Base-by-base conservation (phyloP, 2,113 vertebrate species). In the Channa maculata region DNA sequence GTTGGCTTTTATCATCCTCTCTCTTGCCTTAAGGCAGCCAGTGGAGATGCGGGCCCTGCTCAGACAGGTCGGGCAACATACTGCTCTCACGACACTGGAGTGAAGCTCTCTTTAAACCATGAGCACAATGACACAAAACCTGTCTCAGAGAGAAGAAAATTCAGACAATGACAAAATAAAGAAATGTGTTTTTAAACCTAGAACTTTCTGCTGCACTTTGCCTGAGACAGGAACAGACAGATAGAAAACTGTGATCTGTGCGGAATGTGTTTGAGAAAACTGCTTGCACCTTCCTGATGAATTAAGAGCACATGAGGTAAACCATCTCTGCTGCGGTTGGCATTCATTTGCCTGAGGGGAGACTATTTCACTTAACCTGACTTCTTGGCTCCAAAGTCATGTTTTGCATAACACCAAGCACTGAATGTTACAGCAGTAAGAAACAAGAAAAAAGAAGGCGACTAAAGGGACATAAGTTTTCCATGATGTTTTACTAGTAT, bases 61-160 rank as follows among this genome's bases (percentile, higher is more conserved):
- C 91, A 85, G 89, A 92, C 91, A 89, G 91, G 89, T 92, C 49
- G 49, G 63, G 62, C 86, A 58, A 80, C 87, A 84, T 92, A 67
- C 62, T 79, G 79, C 82, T 82, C 85, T 85, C 86, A 86, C 77
- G 78, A 72, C 67, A 85, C 49, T 5, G 8, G 34, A 54, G 60
- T 38, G 44, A 53, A 83, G 38, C 10, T 5, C 75, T 45, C 60
- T 70, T 72, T 46, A 68, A 78, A 77, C 53, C 48, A 48, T 11
- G 43, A 55, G 52, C 54, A 77, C 44, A 76, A 76, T 43, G 48
- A 80, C 65, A 65, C 50, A 57, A 4, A 76, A n/a, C 58, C 1
- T 0, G 33, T 45, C 65, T 79, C 44, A 71, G 51, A 41, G 37
- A 8, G 8, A 1, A 5, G 33, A 24, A 52, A 15, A 64, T 24